Base-by-base conservation (phyloP, 2,113 vertebrate genomes). In the Xenopus borealis region DNA sequence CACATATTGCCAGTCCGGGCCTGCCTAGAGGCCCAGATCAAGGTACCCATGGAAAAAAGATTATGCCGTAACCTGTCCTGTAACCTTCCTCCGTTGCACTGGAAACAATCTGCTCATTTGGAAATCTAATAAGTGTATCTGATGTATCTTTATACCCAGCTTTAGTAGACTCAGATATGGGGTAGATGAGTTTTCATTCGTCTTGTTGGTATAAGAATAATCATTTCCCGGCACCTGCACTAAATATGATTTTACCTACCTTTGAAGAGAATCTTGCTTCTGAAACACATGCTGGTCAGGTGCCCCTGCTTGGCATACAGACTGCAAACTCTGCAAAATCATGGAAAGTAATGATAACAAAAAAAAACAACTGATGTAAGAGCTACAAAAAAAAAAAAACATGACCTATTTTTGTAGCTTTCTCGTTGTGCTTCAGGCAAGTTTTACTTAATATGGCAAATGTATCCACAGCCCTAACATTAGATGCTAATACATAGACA, bases 241-340 rank as follows among this genome's bases (percentile, higher is more conserved):
- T 40, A 40, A 40, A 40, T 40, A 40, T 40, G 33, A 9, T 40
- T 3, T 40, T 40, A 40, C 47, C 14, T 76, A 88, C 86, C 82
- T 77, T 72, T 44, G 40, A 78, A 78, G 30, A 67, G 80, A 66
- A 55, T 83, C 86, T 7, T 72, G 67, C 63, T 85, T 83, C 70
- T 78, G 81, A 79, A 78, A 63, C 72, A 71, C 9, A 69, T 57
- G 81, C 16, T 82, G 80, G 57, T 89, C 86, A 63, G 40, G 16
- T 66, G 66, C 72, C 55, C 45, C 40, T 45, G 66, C 71, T 65
- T 86, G 81, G n/a, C 78, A 72, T 47, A 72, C 1, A 40, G 73
- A 57, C 82, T 86, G 65, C 44, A 79, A 80, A 72, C 2, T 72
- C 33, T 33, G 75, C 7, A 72, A 62, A 79, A 61, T 52, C 81